Evolutionary conservation across 2,113 vertebrate species (phyloP).

Genomic region (Pelobates fuscus): DNA sequence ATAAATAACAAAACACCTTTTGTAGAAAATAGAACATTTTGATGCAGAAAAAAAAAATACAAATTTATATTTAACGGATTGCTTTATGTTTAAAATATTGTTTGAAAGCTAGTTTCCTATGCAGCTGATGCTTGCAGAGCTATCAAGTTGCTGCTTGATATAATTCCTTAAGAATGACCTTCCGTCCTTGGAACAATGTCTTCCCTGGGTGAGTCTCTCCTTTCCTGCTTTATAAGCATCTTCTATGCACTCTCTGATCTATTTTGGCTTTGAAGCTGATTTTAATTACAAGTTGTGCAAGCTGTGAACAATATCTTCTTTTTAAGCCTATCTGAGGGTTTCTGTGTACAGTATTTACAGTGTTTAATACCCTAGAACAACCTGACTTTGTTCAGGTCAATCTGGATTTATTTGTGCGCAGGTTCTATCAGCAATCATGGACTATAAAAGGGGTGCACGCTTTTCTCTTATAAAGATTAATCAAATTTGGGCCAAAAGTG

Average conservation of each 20-base stretch:
- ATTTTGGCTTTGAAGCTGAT: conserved; percentile 15
- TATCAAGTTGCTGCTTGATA: conserved; percentile 27
- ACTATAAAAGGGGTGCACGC: no score
- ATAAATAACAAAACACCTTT: no score
- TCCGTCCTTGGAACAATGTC: conserved; percentile 19
- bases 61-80: no score
- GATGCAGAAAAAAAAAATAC: no score
- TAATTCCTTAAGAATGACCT: conserved; percentile 18
- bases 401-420: no score
- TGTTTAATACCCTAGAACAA: neutral
- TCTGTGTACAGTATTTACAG: neutral
- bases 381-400: no score
- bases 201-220: conserved; percentile 24
- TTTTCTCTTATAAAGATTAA: no score
- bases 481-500: no score
- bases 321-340: neutral
- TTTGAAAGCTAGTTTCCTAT: neutral
- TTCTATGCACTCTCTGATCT: conserved; percentile 18
- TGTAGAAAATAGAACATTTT: no score
- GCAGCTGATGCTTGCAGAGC: conserved; percentile 18
- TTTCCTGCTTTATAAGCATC: conserved; percentile 38
- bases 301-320: conserved; percentile 7
- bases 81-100: no score
- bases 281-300: conserved; percentile 14
- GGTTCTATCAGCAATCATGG: no score